Evolutionary conservation across 2,888 invertebrate species (phyloP).

Genomic region (Watsonalla cultraria): DNA sequence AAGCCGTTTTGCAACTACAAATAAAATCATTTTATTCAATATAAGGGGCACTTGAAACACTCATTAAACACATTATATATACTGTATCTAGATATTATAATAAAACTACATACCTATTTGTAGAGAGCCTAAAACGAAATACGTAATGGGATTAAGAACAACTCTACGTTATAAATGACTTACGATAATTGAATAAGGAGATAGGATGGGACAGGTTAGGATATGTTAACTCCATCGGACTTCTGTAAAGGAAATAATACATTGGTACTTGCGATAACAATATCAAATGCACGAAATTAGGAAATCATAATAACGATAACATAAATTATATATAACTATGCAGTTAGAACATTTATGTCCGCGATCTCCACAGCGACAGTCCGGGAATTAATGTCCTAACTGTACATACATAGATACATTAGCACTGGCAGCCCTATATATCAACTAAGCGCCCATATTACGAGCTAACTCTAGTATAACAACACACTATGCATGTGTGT

Average conservation of each 20-base stretch:
- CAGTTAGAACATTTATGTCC: background rate
- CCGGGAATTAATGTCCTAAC: background rate
- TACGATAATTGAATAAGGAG: constrained; percentile 34
- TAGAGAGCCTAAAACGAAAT: too few relatives aligned
- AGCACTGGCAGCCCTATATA: too few relatives aligned
- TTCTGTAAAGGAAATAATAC: constrained; percentile 52
- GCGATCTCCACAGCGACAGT: background rate
- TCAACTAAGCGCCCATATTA: too few relatives aligned
- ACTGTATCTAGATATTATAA: too few relatives aligned
- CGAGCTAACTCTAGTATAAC: too few relatives aligned
- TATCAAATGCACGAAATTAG: background rate
- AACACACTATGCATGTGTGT: too few relatives aligned
- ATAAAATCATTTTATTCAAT: too few relatives aligned
- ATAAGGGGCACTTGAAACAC: too few relatives aligned
- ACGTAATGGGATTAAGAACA: background rate
- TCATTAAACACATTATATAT: too few relatives aligned
- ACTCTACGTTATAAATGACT: constrained; percentile 16
- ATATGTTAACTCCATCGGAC: constrained; percentile 65
- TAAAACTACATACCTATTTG: too few relatives aligned
- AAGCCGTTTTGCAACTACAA: too few relatives aligned
- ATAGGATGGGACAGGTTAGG: constrained; percentile 34
- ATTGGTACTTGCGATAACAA: background rate
- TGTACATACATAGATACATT: constrained; percentile 1
- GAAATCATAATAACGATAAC: background rate
- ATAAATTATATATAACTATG: too few relatives aligned